Conservation (phyloP, 2,888 invertebrate species). For the Germaria angustata region DNA sequence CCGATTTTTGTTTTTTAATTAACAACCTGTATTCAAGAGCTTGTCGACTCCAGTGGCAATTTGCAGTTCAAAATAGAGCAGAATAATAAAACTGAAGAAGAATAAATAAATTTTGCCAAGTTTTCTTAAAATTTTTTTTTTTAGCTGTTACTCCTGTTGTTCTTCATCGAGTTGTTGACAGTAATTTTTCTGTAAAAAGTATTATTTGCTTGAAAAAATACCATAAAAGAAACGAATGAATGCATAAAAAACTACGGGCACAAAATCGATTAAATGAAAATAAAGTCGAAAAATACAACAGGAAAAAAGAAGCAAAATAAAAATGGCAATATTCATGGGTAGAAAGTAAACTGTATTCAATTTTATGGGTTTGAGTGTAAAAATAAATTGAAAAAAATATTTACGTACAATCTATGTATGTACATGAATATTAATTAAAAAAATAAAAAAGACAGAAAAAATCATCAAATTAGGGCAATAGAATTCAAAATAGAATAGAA, state of each 20-base stretch:
- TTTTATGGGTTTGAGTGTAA: neutral
- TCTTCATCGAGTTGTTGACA: constrained; percentile 50
- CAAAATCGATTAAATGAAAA: constrained; percentile 42
- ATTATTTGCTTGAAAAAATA: constrained; percentile 51
- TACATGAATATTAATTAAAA: constrained; percentile 40
- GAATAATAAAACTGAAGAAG: constrained; percentile 13
- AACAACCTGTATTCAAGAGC: constrained; percentile 62
- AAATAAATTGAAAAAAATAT: constrained; percentile 11
- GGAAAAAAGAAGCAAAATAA: neutral
- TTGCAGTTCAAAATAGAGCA: constrained; percentile 52
- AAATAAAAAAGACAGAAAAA: neutral
- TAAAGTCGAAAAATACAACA: constrained; percentile 10
- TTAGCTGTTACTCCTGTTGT: constrained; percentile 35
- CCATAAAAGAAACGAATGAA: constrained; percentile 44
- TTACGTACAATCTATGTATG: neutral
- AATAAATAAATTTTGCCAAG: constrained; percentile 34
- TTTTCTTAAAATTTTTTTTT: constrained; percentile 26
- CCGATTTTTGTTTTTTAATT: constrained; percentile 57
- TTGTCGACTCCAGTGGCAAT: constrained; percentile 63
- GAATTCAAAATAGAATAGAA: constrained; percentile 10
- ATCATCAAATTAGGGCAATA: constrained; percentile 26
- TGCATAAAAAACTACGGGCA: neutral
- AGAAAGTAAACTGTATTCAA: neutral
- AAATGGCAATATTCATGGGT: constrained; percentile 20
- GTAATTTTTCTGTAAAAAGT: constrained; percentile 44